Percentiles rank a stretch among this genome's conserved stretches.
Conservation (phyloP, 1,140 invertebrate species). For the Helicoverpa zea region DNA sequence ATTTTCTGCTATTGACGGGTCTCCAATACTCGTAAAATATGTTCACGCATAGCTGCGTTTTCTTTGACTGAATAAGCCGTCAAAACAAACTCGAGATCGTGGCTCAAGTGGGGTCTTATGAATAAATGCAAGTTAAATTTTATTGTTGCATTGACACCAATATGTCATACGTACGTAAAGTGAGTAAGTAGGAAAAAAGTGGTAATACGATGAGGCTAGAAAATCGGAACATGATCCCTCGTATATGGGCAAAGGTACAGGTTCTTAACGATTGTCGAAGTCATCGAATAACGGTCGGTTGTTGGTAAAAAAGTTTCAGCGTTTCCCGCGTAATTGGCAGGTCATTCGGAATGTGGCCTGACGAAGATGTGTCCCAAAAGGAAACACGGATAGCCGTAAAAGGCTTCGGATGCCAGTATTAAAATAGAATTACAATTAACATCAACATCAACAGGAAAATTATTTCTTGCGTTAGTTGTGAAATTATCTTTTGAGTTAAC, state of each 20-base stretch:
- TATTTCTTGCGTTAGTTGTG: slow-evolving; percentile 36
- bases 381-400: slow-evolving; percentile 72
- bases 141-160: slow-evolving; percentile 81
- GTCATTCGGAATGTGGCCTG: slow-evolving; percentile 75
- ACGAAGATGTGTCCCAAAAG: slow-evolving; percentile 78
- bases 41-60: background rate
- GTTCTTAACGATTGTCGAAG: slow-evolving; percentile 77
- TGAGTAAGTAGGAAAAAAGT: slow-evolving; percentile 67
- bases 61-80: slow-evolving; percentile 21
- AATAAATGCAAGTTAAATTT: slow-evolving; percentile 76
- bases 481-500: background rate
- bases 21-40: slow-evolving; percentile 13
- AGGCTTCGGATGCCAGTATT: slow-evolving; percentile 70
- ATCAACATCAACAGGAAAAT: slow-evolving; percentile 53
- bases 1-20: slow-evolving; percentile 18
- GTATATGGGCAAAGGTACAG: slow-evolving; percentile 68
- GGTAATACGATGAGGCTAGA: slow-evolving; percentile 75
- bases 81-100: slow-evolving; percentile 58
- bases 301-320: slow-evolving; percentile 73
- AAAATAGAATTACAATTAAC: slow-evolving; percentile 79
- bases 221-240: slow-evolving; percentile 77
- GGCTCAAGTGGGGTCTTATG: slow-evolving; percentile 54
- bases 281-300: slow-evolving; percentile 76
- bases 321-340: slow-evolving; percentile 77
- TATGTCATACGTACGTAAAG: slow-evolving; percentile 69